Conservation (phyloP, 2,113 vertebrate species). For the Dipodomys ordii region DNA sequence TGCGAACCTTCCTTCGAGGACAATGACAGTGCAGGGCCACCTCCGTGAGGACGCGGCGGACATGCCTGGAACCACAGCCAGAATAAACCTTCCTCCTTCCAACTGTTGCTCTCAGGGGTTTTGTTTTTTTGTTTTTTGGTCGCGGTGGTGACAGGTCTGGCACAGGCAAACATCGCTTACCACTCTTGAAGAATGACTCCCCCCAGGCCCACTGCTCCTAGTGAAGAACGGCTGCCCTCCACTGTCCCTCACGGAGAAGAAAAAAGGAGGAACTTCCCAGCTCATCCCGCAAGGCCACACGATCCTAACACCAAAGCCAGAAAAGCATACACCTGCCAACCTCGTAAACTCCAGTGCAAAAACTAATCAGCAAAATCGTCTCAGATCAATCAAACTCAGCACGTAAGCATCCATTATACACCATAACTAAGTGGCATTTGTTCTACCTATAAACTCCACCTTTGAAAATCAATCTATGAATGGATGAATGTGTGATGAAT, state of each 20-base stretch:
- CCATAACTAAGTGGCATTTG: background rate
- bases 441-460: background rate
- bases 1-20: too few species aligned
- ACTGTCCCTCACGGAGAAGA: accelerated
- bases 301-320: background rate
- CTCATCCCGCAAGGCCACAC: accelerated
- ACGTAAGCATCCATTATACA: accelerated
- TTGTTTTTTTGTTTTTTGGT: too few species aligned
- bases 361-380: too few species aligned
- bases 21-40: too few species aligned
- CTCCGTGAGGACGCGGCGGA: too few species aligned
- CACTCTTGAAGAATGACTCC: background rate
- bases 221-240: accelerated
- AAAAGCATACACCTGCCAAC: background rate
- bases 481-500: too few species aligned
- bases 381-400: background rate
- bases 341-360: too few species aligned
- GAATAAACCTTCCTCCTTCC: background rate
- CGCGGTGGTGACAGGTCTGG: background rate
- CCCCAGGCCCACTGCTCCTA: accelerated
- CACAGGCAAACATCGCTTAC: background rate
- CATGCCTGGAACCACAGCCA: background rate
- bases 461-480: background rate
- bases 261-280: background rate
- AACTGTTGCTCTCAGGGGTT: background rate